Percentiles rank a stretch among this genome's conserved stretches.
These are phyloP conservation scores for Probaryconus sp. DNA, from an alignment of 1,140 invertebrate genomes.

Conservation along the genomic window DNA sequence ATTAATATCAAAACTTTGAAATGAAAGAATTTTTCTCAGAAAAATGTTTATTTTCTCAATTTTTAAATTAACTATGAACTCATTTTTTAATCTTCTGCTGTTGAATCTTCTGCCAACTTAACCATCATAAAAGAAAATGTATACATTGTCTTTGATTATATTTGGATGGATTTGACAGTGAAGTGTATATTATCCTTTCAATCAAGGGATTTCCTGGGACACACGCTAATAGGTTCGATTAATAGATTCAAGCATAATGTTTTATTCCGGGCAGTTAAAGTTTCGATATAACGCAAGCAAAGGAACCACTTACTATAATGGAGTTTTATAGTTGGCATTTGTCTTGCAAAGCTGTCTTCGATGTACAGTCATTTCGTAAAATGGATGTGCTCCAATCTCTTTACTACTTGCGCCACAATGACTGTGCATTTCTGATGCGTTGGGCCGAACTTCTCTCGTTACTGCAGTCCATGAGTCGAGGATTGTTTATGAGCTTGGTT, in stretches of 20 bases:
- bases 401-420: conserved; percentile 56
- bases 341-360: conserved; percentile 55
- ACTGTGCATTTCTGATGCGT: conserved; percentile 62
- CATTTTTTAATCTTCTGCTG: no score
- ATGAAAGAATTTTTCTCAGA: no score
- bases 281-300: conserved; percentile 44
- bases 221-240: conserved; percentile 48
- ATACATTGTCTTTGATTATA: no score
- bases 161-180: no score
- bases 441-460: conserved; percentile 60
- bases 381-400: conserved; percentile 62
- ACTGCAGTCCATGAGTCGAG: conserved; percentile 57
- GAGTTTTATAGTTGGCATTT: conserved; percentile 56
- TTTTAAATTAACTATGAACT: no score
- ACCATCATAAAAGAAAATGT: no score
- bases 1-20: no score
- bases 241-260: conserved; percentile 51
- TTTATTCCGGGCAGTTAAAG: conserved; percentile 42
- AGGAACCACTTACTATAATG: conserved; percentile 59
- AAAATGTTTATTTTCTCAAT: no score
- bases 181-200: no score
- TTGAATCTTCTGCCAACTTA: no score
- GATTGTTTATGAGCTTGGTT: conserved; percentile 63
- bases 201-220: no score
- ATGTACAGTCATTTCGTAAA: conserved; percentile 60